These are phyloP conservation scores for Cyclophora albipunctata DNA, from an alignment of 2,888 invertebrate genomes.

Conservation along the genomic window DNA sequence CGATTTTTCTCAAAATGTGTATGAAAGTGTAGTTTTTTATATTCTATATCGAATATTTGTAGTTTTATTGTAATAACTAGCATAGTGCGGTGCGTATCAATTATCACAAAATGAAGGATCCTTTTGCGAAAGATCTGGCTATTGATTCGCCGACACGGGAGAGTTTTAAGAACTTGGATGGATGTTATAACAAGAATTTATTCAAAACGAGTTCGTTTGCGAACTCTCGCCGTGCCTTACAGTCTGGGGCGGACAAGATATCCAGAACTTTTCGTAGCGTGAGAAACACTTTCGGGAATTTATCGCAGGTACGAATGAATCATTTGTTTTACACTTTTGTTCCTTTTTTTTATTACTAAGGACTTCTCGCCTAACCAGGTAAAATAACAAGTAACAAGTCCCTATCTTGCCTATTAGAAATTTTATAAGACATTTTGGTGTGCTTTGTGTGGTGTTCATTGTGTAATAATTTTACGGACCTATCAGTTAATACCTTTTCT, in stretches of 20 bases:
- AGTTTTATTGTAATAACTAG: neutral
- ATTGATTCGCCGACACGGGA: constrained; percentile 64
- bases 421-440: no score
- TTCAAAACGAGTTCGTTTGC: constrained; percentile 69
- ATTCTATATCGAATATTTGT: neutral
- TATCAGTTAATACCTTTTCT: no score
- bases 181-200: constrained; percentile 61
- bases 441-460: no score
- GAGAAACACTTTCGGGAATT: constrained; percentile 78
- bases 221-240: constrained; percentile 78
- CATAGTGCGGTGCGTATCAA: constrained; percentile 12
- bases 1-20: constrained; percentile 25
- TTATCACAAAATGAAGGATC: constrained; percentile 54
- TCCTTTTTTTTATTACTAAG: no score
- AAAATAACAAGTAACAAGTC: no score
- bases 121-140: constrained; percentile 56
- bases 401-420: no score
- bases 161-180: constrained; percentile 58
- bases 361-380: no score
- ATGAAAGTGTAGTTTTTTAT: constrained; percentile 26
- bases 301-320: constrained; percentile 75
- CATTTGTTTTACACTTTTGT: neutral
- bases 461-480: no score
- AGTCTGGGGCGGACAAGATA: constrained; percentile 80
- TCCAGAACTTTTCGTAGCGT: constrained; percentile 80